A percentile compares a stretch with the other conserved stretches of the same genome.
phyloP scores from a whole-genome alignment of 2,113 vertebrate genomes.

The Chaetodon auriga region DNA sequence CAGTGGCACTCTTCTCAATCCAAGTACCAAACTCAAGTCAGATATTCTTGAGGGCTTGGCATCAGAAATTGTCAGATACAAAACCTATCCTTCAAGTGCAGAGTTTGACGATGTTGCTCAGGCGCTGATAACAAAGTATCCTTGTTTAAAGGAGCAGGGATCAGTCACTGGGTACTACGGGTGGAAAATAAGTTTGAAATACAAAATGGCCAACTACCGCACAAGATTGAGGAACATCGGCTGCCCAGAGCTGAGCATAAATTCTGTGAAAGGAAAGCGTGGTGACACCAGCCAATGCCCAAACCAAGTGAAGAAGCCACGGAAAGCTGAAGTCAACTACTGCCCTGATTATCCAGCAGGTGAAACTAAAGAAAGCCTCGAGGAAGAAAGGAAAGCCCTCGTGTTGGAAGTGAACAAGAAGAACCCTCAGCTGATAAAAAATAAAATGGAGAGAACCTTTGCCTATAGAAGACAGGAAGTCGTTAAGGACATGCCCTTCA shows the following conservation, averaged over 20 bases:
- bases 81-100: constrained; percentile 20
- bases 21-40: neutral
- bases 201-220: constrained; percentile 52
- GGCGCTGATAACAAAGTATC: constrained; percentile 27
- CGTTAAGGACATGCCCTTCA: neutral
- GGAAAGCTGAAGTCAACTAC: constrained; percentile 44
- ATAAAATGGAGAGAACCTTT: constrained; percentile 7
- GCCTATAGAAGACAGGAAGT: constrained; percentile 16
- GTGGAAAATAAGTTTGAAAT: constrained; percentile 51
- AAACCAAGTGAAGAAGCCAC: constrained; percentile 44
- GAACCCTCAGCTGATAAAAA: constrained; percentile 10
- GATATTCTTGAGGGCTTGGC: constrained; percentile 19
- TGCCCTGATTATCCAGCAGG: constrained; percentile 30
- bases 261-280: constrained; percentile 39
- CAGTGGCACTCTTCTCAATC: neutral
- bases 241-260: constrained; percentile 40
- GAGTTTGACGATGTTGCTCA: constrained; percentile 42
- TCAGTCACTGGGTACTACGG: constrained; percentile 31
- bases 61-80: constrained; percentile 45
- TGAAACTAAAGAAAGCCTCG: constrained; percentile 29
- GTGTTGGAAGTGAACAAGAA: neutral
- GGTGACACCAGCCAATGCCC: neutral
- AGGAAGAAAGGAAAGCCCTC: neutral
- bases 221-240: constrained; percentile 22
- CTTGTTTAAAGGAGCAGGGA: constrained; percentile 32